Evolutionary conservation across 2,797 vertebrate species (phyloP).

Genomic region (Lerista edwardsae): DNA sequence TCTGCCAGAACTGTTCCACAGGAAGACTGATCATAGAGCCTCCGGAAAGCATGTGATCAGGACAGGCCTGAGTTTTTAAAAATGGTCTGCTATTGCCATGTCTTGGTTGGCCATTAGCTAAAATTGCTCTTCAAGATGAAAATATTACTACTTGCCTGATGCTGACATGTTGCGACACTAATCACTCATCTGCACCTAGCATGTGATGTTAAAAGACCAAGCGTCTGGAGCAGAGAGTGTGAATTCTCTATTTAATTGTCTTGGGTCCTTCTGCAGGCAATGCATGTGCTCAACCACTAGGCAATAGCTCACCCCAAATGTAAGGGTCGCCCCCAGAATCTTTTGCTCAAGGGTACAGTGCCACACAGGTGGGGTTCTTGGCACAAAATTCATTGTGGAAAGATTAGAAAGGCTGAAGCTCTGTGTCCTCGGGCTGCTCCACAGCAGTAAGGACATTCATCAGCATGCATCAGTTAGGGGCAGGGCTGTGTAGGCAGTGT

Average conservation of each 20-base stretch:
- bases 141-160: neutral
- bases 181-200: neutral
- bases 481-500: neutral
- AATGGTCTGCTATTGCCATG: neutral
- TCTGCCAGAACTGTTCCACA: no score
- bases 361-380: neutral
- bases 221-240: neutral
- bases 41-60: no score
- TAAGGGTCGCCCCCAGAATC: neutral
- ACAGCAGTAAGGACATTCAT: neutral
- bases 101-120: neutral
- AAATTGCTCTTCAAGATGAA: neutral
- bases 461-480: neutral
- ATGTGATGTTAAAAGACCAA: neutral
- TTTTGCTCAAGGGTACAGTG: neutral
- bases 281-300: neutral
- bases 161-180: neutral
- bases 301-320: neutral
- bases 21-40: no score
- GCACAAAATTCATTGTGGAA: neutral
- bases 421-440: no score
- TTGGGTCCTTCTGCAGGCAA: neutral
- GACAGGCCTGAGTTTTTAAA: no score
- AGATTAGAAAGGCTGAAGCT: neutral
- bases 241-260: neutral